Percentiles rank a stretch among this genome's conserved stretches.
Evolutionary conservation across 2,797 vertebrate genomes (phyloP).

Genomic region (Odontamblyopus lacepedii): DNA sequence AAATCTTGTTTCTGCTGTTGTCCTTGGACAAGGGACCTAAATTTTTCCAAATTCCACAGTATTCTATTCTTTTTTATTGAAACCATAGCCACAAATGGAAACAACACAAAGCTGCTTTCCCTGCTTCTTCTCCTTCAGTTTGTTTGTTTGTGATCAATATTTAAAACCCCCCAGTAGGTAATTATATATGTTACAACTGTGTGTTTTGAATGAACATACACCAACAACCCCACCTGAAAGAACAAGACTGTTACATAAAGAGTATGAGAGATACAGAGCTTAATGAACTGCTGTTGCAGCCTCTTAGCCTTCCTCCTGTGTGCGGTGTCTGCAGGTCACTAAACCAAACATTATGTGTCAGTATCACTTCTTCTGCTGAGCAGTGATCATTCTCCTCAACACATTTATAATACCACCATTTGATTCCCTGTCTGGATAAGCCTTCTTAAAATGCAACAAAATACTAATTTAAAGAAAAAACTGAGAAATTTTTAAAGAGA

Average conservation of each 20-base stretch:
- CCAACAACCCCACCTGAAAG: neutral
- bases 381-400: neutral
- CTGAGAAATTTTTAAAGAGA: no score
- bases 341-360: conserved; percentile 49
- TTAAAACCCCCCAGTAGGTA: neutral
- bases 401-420: neutral
- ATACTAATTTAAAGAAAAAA: no score
- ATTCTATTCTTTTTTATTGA: no score
- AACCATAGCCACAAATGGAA: no score
- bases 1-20: neutral
- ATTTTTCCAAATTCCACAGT: no score
- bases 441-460: no score
- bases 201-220: conserved; percentile 4
- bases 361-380: conserved; percentile 45
- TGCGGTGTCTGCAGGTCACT: conserved; percentile 55
- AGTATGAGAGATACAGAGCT: conserved; percentile 7
- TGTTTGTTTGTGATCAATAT: neutral
- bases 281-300: conserved; percentile 4
- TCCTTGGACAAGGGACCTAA: neutral
- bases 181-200: neutral
- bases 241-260: conserved; percentile 21
- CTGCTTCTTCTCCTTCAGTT: neutral
- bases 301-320: neutral
- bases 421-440: no score
- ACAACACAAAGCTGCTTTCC: no score